Evolutionary conservation across 2,113 vertebrate genomes (phyloP), one percentile per base, ranked within the genome.

Genomic region (Terrapene triunguis): DNA sequence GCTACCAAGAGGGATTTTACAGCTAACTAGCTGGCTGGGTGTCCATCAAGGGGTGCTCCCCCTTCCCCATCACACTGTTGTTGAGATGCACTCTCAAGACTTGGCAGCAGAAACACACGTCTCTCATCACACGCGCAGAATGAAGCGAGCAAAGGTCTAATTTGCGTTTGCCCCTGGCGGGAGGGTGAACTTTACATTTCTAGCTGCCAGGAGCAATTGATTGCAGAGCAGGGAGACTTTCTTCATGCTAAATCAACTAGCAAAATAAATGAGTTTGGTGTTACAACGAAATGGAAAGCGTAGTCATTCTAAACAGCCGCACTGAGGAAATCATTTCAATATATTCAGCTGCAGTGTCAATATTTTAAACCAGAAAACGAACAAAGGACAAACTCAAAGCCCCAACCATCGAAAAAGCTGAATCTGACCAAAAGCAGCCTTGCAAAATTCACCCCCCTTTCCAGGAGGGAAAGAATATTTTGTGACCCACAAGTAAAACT

Each of bases 181-280:
- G 76, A 96, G 95, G 85, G 85, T 62, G 87, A 90, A 90, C 42
- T 57, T 97, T 96, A 97, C 96, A 94, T 97, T 98, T 98, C 92
- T 48, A 3, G 88, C 90, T 97, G 97, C 97, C 97, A 97, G 88
- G 55, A 96, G 94, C 84, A 53, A 92, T 95, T 95, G 84, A 72
- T 80, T 29, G 79, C 83, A 89, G 55, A 89, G 87, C 82, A 35
- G 95, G 85, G 92, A 94, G 89, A 38, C 11, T 44, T 96, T 89
- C 95, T 93, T 83, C 44, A 3, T 5, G 82, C 82, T 95, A 94
- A 95, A 96, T 92, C 86, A 92, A 65, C 14, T 42, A 85, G 85
- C 51, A 84, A 86, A 96, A 90, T 82, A 89, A 95, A 95, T 38
- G 79, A 95, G 55, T 82, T 53, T 80, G 42, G 72, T 88, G 82